Conservation (phyloP, 1,140 invertebrate genomes). For the Drosophila oshimai region DNA sequence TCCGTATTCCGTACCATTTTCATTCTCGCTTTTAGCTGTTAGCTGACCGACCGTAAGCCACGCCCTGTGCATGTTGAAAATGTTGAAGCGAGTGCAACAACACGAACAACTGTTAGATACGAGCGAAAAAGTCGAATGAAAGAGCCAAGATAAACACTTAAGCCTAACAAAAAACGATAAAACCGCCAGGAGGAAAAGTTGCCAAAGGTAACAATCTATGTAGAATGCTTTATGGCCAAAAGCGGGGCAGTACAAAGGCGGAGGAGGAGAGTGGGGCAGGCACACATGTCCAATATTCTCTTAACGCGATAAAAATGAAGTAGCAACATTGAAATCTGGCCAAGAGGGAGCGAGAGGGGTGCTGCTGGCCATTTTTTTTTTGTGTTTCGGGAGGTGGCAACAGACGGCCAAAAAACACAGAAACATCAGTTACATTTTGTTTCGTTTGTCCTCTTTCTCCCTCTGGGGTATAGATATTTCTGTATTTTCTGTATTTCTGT, state of each 20-base stretch:
- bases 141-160: slow-evolving; percentile 80
- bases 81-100: slow-evolving; percentile 71
- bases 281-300: slow-evolving; percentile 78
- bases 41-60: slow-evolving; percentile 76
- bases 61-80: slow-evolving; percentile 75
- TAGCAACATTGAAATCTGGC: slow-evolving; percentile 75
- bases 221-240: slow-evolving; percentile 48
- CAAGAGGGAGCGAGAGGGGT: slow-evolving; percentile 8
- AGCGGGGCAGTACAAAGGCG: background rate
- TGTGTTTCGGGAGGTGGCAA: slow-evolving; percentile 30
- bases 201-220: slow-evolving; percentile 67
- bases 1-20: slow-evolving; percentile 6
- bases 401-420: slow-evolving; percentile 60
- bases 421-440: slow-evolving; percentile 78
- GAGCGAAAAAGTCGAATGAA: slow-evolving; percentile 70
- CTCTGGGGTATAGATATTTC: slow-evolving; percentile 18
- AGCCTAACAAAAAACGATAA: slow-evolving; percentile 79
- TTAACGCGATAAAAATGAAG: slow-evolving; percentile 81
- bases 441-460: slow-evolving; percentile 31
- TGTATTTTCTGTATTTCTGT: too few species aligned
- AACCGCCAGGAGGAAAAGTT: slow-evolving; percentile 62
- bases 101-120: slow-evolving; percentile 76
- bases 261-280: background rate
- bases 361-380: background rate
- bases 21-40: slow-evolving; percentile 11